Evolutionary conservation across 2,888 invertebrate species (phyloP), one percentile per base, ranked within the genome.

Genomic region (Agonopterix alstromeriana): DNA sequence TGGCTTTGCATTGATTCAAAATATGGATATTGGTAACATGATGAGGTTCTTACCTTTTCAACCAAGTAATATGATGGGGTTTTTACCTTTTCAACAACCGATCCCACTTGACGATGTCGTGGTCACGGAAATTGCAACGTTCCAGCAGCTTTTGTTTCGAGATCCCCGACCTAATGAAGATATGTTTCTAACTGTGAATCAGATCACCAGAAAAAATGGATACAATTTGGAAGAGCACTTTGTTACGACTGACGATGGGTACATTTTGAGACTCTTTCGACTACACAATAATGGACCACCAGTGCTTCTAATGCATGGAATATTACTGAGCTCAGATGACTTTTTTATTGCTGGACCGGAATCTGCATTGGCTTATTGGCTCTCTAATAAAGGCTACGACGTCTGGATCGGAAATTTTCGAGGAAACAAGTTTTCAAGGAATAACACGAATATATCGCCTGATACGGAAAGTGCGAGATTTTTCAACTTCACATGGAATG

Each of bases 331-430:
- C 53, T 93, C 94, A 1, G 90, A 92, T 2, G 92, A 93, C 68
- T 96, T 92, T 92, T 81, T 95, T 0, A 78, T 92, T 1, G 87
- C 90, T 49, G 92, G 92, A 14, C 90, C 83, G 10, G 77, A 88
- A 48, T 86, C 90, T 58, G 90, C 77, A 68, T 72, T 67, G 10
- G 93, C 75, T 62, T 93, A 85, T 78, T 81, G 90, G 61, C 87
- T 93, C 43, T 82, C 91, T 1, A 89, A 90, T 54, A 67, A 72
- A 9, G 92, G 92, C 8, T 93, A 91, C 57, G 93, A 93, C 60
- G 91, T 93, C 2, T 96, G 95, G 95, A 58, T 95, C 54, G 94
- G 93, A 2, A 96, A 96, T 74, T 90, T 90, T 11, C 82, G 95
- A 50, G 95, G 95, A 9, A 95, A 94, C 68, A 90, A 87, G 0